phyloP scores from a whole-genome alignment of 1,140 invertebrate species.

The Hyposmocoma kahamanoa region DNA sequence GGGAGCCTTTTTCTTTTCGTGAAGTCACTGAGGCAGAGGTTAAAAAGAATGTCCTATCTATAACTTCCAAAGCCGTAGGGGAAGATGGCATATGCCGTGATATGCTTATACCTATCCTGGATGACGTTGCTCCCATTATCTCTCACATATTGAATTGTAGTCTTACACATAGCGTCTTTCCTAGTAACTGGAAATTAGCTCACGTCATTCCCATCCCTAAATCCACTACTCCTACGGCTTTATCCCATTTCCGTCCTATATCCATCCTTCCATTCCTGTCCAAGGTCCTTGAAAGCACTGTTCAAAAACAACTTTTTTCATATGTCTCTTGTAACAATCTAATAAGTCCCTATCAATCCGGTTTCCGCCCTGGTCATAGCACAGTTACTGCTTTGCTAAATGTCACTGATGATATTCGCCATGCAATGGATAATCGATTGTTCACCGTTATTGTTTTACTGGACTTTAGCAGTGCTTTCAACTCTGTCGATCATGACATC shows the following conservation, averaged over 20 bases:
- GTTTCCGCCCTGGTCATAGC: slow-evolving; percentile 16
- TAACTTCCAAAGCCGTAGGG: background rate
- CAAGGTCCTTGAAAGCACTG: slow-evolving; percentile 15
- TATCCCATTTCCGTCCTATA: slow-evolving; percentile 18
- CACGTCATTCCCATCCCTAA: slow-evolving; percentile 17
- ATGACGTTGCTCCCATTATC: slow-evolving; percentile 8
- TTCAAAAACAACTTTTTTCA: slow-evolving; percentile 12
- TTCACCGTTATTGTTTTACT: no score
- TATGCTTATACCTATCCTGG: background rate
- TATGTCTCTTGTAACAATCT: slow-evolving; percentile 13
- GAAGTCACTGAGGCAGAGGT: background rate
- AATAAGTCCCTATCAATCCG: slow-evolving; percentile 17
- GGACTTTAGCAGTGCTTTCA: no score
- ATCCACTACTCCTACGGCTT: slow-evolving; percentile 4
- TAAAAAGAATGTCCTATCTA: background rate
- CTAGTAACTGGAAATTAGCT: slow-evolving; percentile 13
- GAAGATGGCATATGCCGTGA: background rate
- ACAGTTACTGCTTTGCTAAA: slow-evolving; percentile 7
- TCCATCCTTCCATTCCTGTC: slow-evolving; percentile 23
- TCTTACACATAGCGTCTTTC: slow-evolving; percentile 11
- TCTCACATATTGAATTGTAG: slow-evolving; percentile 17
- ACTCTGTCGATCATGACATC: no score
- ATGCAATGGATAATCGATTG: no score
- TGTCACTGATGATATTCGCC: slow-evolving; percentile 13
- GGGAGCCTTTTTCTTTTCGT: background rate